Conservation (phyloP, 2,113 vertebrate genomes). For the Heteronetta atricapilla region DNA sequence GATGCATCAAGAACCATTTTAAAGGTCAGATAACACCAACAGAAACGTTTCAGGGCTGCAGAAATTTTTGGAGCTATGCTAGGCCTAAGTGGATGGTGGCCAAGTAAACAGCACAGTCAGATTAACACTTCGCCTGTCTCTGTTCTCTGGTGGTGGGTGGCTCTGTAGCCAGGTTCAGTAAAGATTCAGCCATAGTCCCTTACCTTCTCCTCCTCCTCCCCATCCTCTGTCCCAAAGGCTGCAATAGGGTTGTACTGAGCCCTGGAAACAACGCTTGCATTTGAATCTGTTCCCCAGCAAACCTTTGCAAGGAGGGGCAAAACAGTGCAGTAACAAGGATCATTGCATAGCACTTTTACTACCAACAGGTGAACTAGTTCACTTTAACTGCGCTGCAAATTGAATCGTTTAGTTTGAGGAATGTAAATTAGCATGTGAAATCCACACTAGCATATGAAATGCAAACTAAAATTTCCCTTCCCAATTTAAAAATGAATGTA, state of each 20-base stretch:
- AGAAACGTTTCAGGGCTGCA: not conserved
- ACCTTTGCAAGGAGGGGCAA: not conserved
- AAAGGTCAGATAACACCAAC: not conserved
- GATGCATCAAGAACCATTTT: fast-evolving
- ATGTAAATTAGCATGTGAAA: slow-evolving; percentile 54
- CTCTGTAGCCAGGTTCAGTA: not conserved
- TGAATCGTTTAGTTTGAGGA: slow-evolving; percentile 20
- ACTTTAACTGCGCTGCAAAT: slow-evolving; percentile 42
- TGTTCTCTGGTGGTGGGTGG: not conserved
- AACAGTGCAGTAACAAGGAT: not conserved
- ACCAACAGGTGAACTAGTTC: slow-evolving; percentile 1
- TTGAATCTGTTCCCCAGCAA: not conserved
- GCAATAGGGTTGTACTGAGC: not conserved
- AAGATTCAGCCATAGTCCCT: not conserved
- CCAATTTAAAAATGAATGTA: slow-evolving; percentile 27
- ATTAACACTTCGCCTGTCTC: not conserved
- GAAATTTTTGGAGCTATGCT: not conserved
- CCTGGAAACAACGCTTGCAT: not conserved
- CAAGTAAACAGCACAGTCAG: fast-evolving
- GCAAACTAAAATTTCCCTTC: slow-evolving; percentile 26
- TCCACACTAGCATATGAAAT: slow-evolving; percentile 45
- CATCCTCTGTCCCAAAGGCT: not conserved
- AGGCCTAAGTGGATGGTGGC: not conserved
- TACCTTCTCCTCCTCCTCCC: not conserved
- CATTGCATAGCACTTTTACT: not conserved